These are phyloP conservation scores for Diglossa brunneiventris DNA, from an alignment of 2,113 vertebrate genomes.

Conservation along the genomic window DNA sequence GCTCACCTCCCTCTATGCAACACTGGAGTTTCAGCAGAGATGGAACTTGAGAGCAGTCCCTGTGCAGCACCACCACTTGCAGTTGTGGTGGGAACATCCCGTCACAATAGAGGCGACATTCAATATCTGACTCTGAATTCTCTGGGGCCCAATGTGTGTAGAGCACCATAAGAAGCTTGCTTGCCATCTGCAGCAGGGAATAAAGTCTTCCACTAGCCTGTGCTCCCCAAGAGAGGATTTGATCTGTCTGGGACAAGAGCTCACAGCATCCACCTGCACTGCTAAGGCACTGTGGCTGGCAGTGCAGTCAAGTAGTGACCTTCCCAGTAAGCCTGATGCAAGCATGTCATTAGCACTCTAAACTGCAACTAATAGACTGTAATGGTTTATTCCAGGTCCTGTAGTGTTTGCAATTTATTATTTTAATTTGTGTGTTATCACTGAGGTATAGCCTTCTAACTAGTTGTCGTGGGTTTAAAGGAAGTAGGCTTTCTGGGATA, in stretches of 20 bases:
- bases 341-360: not conserved
- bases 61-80: not conserved
- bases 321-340: not conserved
- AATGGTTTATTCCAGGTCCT: not conserved
- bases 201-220: not conserved
- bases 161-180: fast-evolving
- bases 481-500: too few species aligned
- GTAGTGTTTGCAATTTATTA: not conserved
- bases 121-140: fast-evolving
- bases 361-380: not conserved
- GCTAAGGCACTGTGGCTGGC: too few species aligned
- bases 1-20: not conserved
- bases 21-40: not conserved
- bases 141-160: fast-evolving
- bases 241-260: not conserved
- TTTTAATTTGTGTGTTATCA: not conserved
- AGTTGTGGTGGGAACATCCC: fast-evolving
- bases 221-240: not conserved
- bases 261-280: fast-evolving
- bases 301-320: not conserved
- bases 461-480: too few species aligned
- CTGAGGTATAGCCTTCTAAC: not conserved
- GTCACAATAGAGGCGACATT: fast-evolving
- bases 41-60: fast-evolving
- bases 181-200: not conserved